These are phyloP conservation scores for Rhamnusium bicolor DNA, from an alignment of 2,888 invertebrate genomes.

Conservation along the genomic window DNA sequence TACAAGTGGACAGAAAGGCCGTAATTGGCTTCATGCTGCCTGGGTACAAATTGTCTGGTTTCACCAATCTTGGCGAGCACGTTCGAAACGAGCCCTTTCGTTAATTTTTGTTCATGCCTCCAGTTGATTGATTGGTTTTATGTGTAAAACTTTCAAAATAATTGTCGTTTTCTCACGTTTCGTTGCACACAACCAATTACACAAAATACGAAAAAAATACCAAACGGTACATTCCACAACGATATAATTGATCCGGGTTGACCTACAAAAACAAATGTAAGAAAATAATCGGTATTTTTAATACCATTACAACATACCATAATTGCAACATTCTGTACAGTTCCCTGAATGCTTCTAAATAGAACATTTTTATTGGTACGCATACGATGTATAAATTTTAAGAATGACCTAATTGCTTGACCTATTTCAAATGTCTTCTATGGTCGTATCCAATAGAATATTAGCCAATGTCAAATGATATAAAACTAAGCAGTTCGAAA, in stretches of 20 bases:
- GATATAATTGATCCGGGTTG: slow-evolving; percentile 37
- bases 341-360: background rate
- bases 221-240: slow-evolving; percentile 39
- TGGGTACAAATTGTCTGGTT: slow-evolving; percentile 63
- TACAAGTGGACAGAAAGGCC: slow-evolving; percentile 4
- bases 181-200: slow-evolving; percentile 48
- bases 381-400: background rate
- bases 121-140: slow-evolving; percentile 54
- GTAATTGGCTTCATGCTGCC: slow-evolving; percentile 54
- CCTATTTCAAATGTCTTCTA: too few species aligned
- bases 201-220: slow-evolving; percentile 44
- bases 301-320: background rate
- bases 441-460: too few species aligned
- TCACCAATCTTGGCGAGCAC: slow-evolving; percentile 56
- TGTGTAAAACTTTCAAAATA: slow-evolving; percentile 52
- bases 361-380: background rate
- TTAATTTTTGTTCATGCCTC: slow-evolving; percentile 50
- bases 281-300: slow-evolving; percentile 44
- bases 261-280: slow-evolving; percentile 41
- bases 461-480: too few species aligned
- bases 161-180: slow-evolving; percentile 54
- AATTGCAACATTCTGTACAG: background rate
- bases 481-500: too few species aligned
- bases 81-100: slow-evolving; percentile 41
- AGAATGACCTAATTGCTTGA: background rate